A percentile compares a stretch with the other conserved stretches of the same genome.
These are phyloP conservation scores for Cololabis saira DNA, from an alignment of 2,113 vertebrate genomes.

Conservation along the genomic window DNA sequence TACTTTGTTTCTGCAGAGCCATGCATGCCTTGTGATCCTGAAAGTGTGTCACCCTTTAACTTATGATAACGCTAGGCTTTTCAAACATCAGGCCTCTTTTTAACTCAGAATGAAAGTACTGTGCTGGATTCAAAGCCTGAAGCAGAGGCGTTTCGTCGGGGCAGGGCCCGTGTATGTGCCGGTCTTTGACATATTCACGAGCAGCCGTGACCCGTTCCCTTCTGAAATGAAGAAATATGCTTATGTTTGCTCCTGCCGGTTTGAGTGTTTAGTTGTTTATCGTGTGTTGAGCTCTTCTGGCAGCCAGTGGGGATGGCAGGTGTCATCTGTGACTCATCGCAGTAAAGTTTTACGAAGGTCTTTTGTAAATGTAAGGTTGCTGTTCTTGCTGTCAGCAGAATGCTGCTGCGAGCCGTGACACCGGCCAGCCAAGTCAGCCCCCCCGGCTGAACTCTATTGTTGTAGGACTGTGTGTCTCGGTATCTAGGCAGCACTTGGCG, in stretches of 20 bases:
- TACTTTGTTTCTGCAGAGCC: slow-evolving; percentile 23
- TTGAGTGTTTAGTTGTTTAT: slow-evolving; percentile 24
- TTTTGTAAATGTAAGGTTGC: slow-evolving; percentile 47
- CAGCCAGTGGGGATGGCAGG: slow-evolving; percentile 44
- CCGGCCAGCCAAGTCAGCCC: slow-evolving; percentile 32
- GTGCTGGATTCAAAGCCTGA: background rate
- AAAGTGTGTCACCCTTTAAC: slow-evolving; percentile 45
- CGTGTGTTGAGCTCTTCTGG: slow-evolving; percentile 35
- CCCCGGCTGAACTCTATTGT: slow-evolving; percentile 49
- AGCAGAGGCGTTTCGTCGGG: background rate
- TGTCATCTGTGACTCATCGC: slow-evolving; percentile 42
- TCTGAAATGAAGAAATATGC: slow-evolving; percentile 2
- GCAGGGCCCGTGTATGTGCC: too few species aligned
- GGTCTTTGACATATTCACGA: too few species aligned
- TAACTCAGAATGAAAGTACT: background rate
- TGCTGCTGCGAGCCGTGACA: slow-evolving; percentile 43
- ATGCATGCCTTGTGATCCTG: slow-evolving; percentile 19
- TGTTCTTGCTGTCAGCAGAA: slow-evolving; percentile 52
- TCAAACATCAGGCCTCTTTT: slow-evolving; percentile 1
- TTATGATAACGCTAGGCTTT: background rate
- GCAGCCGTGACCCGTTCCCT: slow-evolving; percentile 34
- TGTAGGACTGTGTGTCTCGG: slow-evolving; percentile 66
- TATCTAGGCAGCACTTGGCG: slow-evolving; percentile 75
- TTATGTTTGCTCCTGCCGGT: slow-evolving; percentile 3
- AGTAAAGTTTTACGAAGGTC: slow-evolving; percentile 43